Base-by-base conservation (phyloP, 2,797 vertebrate genomes). In the Spinibarbus caldwelli region DNA sequence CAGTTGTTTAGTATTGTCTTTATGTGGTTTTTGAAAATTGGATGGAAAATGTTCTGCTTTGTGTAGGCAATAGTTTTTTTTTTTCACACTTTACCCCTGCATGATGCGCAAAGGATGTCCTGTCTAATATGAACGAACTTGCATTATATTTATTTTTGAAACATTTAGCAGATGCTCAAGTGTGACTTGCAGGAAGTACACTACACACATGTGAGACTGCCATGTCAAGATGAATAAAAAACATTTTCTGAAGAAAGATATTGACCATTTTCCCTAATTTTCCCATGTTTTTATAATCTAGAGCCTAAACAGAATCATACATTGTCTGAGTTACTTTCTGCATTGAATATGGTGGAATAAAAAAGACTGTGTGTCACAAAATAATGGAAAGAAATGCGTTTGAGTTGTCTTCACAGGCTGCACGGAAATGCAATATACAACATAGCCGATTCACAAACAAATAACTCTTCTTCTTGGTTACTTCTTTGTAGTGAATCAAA, bases 141-240 rank as follows among this genome's bases (percentile, higher is more conserved):
- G 57, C 71, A 38, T 19, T 52, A 38, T 23, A 19, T 26, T 52
- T 14, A 14, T 29, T 26, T 17, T 78, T 4, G 4, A 67, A 23
- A 14, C 31, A 2, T 38, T 75, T 38, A 26, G 43, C 57, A 38
- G 57, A 66, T 49, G 71, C 6, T 41, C 71, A 64, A 3, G 6
- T 83, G 12, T 11, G 29, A 41, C 31, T 77, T 9, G 19, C 62
- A 84, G n/a, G 82, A 84, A 77, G 34, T 68, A 26, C 19, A 34
- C 43, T 29, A 29, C 5, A 17, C 43, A 47, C 5, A 6, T 54
- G 29, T 49, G n/a, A 75, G 17, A 23, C 12, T 11, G 7, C 52
- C 8, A 54, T 12, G 34, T 68, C 31, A 68, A 68, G 66, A 68
- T 36, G 5, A 36, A 68, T 10, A 12, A 68, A 38, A 31, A 36